Base-by-base conservation (phyloP, 2,888 invertebrate genomes). In the Neuroscelio doddi region DNA sequence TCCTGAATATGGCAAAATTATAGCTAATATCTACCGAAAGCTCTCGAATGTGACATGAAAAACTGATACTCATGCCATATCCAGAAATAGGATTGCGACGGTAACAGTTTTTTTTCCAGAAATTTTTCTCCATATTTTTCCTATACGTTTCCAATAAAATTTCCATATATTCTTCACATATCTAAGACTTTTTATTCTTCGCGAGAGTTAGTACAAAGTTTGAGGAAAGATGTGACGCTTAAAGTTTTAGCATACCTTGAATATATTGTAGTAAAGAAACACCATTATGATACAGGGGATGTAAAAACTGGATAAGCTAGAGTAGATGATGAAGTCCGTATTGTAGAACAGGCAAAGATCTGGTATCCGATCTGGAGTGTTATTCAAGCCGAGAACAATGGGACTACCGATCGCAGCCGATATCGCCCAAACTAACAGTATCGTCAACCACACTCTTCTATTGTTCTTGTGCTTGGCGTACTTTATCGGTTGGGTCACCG, bases 201-300 rank as follows among this genome's bases (percentile, higher is more conserved):
- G 2, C 21, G 21, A 2, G 5, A 21, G 2, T 21, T 21, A 3
- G 21, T 3, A 21, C 3, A 5, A 21, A 21, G 5, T 21, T 21
- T 21, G 21, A n/a, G n/a, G 21, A 3, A 21, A 21, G 5, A 21
- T 21, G 21, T 21, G 2, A 5, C 5, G 5, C 5, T 3, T 21
- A 5, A 21, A 7, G 7, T 1, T 39, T 46, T 30, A 57, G 84
- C 89, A 87, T 76, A 97, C 97, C 91, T 94, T 93, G 88, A 99
- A 98, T 86, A 99, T 98, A 87, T 91, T 94, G 88, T 95, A 97
- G 86, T 98, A 98, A 59, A 98, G 91, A 85, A 95, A 95, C 85
- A 98, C 94, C 97, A 99, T 98, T 83, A 98, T 95, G 82, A 97
- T 92, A 85, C 98, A 95, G 29, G 99, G 99, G 80, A 99, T 97